Evolutionary conservation across 2,888 invertebrate genomes (phyloP), one percentile per base, ranked within the genome.

Genomic region (Spisula subtruncata): DNA sequence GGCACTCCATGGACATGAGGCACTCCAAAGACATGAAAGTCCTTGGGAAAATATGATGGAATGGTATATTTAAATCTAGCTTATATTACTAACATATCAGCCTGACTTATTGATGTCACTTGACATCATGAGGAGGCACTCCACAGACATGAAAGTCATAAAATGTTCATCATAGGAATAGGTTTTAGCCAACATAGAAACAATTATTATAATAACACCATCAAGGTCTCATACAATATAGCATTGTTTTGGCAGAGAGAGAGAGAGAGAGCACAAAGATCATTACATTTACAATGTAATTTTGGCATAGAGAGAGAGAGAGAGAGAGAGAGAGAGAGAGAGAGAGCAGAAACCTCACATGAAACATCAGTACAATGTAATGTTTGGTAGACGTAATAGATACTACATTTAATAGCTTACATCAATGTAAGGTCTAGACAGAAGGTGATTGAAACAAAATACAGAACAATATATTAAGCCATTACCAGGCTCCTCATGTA

Each of bases 371-470:
- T 66, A 66, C 10, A n/a, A 66, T 12, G 25, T 66, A 25, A 66
- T 66, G 60, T 66, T 25, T 25, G 6, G 60, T n/a, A 60, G 60
- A 60, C 60, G 6, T 60, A 60, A n/a, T n/a, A n/a, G n/a, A n/a
- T n/a, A n/a, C n/a, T n/a, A 60, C 20, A n/a, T 20, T 60, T 60
- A 60, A 60, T 60, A n/a, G 60, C n/a, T n/a, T 66, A 12, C 10
- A 25, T 66, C 60, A 66, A 66, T 66, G 60, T 25, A 20, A n/a
- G 25, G 60, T 66, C 60, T 66, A 66, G 60, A 66, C 60, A 66
- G 12, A 66, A 66, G 25, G 60, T 66, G 60, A 66, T 66, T 66
- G 12, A 16, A 66, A 66, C n/a, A 20, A 66, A 60, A n/a, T 66
- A 66, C 60, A 66, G 8, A 66, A 75, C 32, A 4, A 35, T 75